Evolutionary conservation across 2,113 vertebrate genomes (phyloP).

Genomic region (Pan troglodytes): DNA sequence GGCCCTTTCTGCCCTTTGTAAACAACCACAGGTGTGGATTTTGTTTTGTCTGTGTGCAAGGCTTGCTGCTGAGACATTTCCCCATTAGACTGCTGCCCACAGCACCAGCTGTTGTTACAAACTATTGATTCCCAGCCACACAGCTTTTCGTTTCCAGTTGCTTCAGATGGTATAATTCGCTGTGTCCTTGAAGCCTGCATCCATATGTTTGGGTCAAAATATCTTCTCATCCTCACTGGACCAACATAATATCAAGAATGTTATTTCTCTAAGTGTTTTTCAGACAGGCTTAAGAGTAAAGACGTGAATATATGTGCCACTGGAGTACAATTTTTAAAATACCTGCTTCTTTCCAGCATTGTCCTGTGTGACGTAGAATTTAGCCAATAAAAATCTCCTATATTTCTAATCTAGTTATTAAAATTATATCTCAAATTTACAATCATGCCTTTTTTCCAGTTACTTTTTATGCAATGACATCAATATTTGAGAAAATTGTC

Average conservation of each 20-base stretch:
- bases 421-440: not conserved
- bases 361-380: not conserved
- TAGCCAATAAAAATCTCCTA: not conserved
- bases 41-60: not conserved
- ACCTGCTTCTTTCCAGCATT: not conserved
- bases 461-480: not conserved
- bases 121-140: not conserved
- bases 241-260: not conserved
- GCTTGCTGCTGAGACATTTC: not conserved
- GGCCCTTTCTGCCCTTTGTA: not conserved
- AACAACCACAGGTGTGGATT: conserved; percentile 48
- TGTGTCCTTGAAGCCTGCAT: not conserved
- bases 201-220: not conserved
- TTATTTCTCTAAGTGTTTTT: not conserved
- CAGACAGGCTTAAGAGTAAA: not conserved
- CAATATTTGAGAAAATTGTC: not conserved
- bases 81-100: not conserved
- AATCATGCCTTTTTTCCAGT: not conserved
- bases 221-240: not conserved
- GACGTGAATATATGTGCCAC: not conserved
- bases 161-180: not conserved
- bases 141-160: not conserved
- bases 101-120: not conserved
- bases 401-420: not conserved
- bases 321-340: conserved; percentile 13